Conservation (phyloP, 2,113 vertebrate genomes). For the Geococcyx californianus region DNA sequence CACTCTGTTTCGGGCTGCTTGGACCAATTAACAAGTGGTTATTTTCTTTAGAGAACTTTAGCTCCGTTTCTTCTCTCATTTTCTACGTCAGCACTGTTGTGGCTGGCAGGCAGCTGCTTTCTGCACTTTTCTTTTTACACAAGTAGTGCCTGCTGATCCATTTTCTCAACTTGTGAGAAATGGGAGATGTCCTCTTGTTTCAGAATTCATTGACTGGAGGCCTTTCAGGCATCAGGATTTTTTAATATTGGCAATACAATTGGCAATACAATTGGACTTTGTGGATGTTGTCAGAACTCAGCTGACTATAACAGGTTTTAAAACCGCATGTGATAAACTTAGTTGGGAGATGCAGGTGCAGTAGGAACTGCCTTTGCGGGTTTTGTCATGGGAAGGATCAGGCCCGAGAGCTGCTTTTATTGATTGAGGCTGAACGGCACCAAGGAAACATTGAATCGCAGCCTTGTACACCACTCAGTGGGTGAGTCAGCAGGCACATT, state of each 20-base stretch:
- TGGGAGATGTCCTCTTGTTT: not conserved
- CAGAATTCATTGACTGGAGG: not conserved
- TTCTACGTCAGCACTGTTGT: fast-evolving
- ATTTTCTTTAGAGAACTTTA: not conserved
- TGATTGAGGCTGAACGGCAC: not conserved
- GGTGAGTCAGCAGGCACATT: not conserved
- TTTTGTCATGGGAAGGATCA: not conserved
- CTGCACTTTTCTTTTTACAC: not conserved
- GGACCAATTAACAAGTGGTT: not conserved
- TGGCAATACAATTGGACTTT: not conserved
- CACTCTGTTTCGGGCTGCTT: not conserved
- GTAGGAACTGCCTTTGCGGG: not conserved
- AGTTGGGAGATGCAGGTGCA: not conserved
- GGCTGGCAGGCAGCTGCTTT: not conserved
- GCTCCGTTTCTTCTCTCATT: not conserved
- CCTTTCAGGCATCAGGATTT: not conserved
- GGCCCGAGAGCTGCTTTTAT: not conserved
- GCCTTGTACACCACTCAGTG: constrained; percentile 17
- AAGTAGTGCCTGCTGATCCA: not conserved
- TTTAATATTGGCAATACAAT: not conserved
- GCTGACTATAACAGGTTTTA: not conserved
- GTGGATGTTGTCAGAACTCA: not conserved
- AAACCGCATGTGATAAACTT: not conserved
- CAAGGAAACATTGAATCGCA: not conserved
- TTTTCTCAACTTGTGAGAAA: not conserved